These are phyloP conservation scores for Isichthys henryi DNA, from an alignment of 2,113 vertebrate species.

Conservation along the genomic window DNA sequence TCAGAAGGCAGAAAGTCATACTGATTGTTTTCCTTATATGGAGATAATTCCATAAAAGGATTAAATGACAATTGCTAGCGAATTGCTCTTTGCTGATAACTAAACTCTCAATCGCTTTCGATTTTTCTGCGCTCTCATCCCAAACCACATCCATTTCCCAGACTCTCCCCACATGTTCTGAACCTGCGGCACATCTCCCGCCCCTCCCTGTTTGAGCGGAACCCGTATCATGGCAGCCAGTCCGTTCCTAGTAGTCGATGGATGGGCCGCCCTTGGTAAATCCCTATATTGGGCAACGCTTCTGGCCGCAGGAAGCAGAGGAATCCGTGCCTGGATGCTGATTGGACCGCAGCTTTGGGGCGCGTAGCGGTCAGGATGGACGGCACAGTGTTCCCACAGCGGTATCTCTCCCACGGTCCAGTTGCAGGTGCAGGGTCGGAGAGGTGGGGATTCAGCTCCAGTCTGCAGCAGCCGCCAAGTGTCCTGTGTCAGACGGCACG, in stretches of 20 bases:
- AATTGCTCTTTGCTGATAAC: background rate
- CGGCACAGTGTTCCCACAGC: background rate
- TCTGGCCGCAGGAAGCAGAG: background rate
- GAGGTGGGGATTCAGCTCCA: conserved; percentile 32
- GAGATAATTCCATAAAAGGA: background rate
- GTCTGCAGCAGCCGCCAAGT: conserved; percentile 10
- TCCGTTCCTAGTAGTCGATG: background rate
- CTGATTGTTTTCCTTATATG: background rate
- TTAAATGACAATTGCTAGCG: background rate
- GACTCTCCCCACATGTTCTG: background rate
- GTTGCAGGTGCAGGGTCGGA: background rate
- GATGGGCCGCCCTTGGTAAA: background rate
- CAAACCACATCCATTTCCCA: background rate
- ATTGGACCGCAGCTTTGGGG: conserved; percentile 20
- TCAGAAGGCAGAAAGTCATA: background rate
- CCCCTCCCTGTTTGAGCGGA: background rate
- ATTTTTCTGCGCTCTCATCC: background rate
- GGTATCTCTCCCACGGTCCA: background rate
- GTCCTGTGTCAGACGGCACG: conserved; percentile 48
- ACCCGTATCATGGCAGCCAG: background rate
- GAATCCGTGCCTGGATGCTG: background rate
- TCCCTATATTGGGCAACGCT: background rate
- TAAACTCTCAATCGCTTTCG: background rate
- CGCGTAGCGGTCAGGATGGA: background rate
- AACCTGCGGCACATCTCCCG: background rate